Percentiles rank a stretch among this genome's conserved stretches.
Evolutionary conservation across 2,113 vertebrate species (phyloP).

Genomic region (Amazona guildingii): DNA sequence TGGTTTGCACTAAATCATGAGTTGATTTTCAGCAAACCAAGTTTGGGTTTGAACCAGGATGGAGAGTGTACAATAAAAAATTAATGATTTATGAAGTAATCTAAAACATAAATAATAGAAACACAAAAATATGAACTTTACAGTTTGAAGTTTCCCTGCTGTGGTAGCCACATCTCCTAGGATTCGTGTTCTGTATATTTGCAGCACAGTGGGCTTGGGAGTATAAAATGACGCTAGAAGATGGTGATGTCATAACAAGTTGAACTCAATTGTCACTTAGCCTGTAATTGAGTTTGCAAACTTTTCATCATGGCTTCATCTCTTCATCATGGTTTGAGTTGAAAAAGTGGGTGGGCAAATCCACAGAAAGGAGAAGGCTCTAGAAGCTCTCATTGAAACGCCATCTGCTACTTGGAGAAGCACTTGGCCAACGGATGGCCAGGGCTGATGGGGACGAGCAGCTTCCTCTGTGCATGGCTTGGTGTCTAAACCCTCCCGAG

Average conservation of each 20-base stretch:
- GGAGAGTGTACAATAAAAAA: not conserved
- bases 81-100: not conserved
- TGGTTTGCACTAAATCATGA: not conserved
- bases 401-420: not conserved
- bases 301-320: not conserved
- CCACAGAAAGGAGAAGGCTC: not conserved
- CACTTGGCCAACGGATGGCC: fast-evolving
- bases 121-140: not conserved
- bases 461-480: fast-evolving
- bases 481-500: not conserved
- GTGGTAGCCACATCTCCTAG: not conserved
- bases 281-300: not conserved
- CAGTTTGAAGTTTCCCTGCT: not conserved
- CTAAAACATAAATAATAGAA: not conserved
- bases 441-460: not conserved
- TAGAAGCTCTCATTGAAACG: not conserved
- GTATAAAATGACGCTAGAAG: not conserved
- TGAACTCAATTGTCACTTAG: fast-evolving
- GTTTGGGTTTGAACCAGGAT: not conserved
- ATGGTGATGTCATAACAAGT: not conserved
- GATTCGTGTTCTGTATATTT: not conserved
- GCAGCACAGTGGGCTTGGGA: not conserved
- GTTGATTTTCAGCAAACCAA: not conserved
- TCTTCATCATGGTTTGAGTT: not conserved
- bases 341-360: not conserved